Base-by-base conservation (phyloP, 2,797 vertebrate species). In the Peromyscus eremicus region DNA sequence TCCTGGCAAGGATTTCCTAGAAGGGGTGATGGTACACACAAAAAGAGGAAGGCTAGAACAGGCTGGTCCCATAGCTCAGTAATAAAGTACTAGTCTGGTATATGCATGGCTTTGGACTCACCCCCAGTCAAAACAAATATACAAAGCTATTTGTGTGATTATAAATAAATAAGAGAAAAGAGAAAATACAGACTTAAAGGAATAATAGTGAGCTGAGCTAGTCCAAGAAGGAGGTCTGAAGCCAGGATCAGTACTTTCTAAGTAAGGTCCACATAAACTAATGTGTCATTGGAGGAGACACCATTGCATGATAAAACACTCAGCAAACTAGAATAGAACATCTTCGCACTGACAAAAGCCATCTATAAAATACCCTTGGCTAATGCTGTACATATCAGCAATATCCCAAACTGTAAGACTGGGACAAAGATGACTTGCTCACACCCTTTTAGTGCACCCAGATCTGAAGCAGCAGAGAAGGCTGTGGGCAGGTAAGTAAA, bases 201-300 rank as follows among this genome's bases (percentile, higher is more conserved):
- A 85, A 81, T 27, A 66, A n/a, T 27, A n/a, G 40, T 43, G n/a
- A 57, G 19, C 43, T 21, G 32, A 89, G 10, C 81, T n/a, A 66
- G 32, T 43, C 10, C 11, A 71, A 34, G 34, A 71, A n/a, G 25
- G 5, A 29, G 10, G 23, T 37, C 32, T 17, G 16, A 49, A 14
- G 37, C 17, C 29, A 43, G 1, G 32, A 11, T 66, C 77, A 70
- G 6, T 32, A 0, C 14, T 93, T 46, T 62, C 25, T 6, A 77
- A 92, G 3, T 21, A 85, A 13, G 21, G 21, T 64, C 4, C 3
- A 7, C 73, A n/a, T 55, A 92, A 55, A 4, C 19, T 32, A 55
- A 93, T 16, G 37, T 93, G 49, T 89, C 90, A 37, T 8, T 25
- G 68, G 92, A 91, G 55, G 91, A 40, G 85, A 85, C 8, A 89